Conservation (phyloP, 2,113 vertebrate species). For the Seriola dumerili region DNA sequence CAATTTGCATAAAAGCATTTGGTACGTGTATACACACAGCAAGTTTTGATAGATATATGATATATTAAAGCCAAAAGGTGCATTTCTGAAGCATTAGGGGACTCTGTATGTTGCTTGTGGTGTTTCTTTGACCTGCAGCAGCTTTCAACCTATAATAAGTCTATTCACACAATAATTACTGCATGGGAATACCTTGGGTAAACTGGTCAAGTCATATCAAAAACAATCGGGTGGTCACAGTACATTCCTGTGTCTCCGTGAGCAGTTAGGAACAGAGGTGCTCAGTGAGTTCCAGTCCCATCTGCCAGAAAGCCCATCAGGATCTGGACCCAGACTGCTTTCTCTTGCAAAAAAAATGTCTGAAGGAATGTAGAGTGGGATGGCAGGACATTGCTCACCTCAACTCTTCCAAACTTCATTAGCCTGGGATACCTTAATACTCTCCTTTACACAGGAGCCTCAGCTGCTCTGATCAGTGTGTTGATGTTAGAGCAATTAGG, state of each 20-base stretch:
- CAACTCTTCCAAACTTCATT: slow-evolving; percentile 13
- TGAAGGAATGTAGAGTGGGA: slow-evolving; percentile 26
- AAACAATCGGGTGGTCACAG: slow-evolving; percentile 56
- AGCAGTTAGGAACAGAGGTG: slow-evolving; percentile 61
- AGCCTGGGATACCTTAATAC: neutral
- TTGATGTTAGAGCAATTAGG: neutral
- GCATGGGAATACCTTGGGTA: slow-evolving; percentile 56
- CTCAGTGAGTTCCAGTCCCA: slow-evolving; percentile 61
- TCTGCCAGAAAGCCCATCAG: slow-evolving; percentile 70
- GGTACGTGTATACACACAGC: neutral
- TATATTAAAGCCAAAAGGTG: slow-evolving; percentile 7
- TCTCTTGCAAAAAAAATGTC: slow-evolving; percentile 24
- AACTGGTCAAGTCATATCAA: slow-evolving; percentile 60
- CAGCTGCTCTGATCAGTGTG: neutral
- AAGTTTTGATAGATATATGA: neutral
- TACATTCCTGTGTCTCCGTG: slow-evolving; percentile 55
- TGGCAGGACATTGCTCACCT: slow-evolving; percentile 18
- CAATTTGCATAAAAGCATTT: neutral
- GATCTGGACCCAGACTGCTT: slow-evolving; percentile 52
- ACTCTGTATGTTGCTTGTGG: slow-evolving; percentile 28
- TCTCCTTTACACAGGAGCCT: neutral
- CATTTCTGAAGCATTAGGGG: slow-evolving; percentile 23
- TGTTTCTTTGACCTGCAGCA: slow-evolving; percentile 32
- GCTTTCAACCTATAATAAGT: slow-evolving; percentile 40
- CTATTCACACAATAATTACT: slow-evolving; percentile 62